These are phyloP conservation scores for Cryptocephalus moraei DNA, from an alignment of 2,888 invertebrate genomes.

Conservation along the genomic window DNA sequence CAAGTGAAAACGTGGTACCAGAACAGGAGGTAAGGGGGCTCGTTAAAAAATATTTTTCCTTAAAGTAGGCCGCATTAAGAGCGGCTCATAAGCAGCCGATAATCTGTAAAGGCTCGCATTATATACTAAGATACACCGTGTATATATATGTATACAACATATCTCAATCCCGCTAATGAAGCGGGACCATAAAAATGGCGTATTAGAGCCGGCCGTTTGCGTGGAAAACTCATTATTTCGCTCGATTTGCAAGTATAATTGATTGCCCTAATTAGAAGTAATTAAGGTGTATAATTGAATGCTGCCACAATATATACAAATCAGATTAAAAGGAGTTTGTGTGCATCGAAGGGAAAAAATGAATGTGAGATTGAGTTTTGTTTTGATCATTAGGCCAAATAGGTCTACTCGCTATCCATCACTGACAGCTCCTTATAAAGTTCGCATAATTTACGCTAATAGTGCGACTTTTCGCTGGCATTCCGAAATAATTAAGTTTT, in stretches of 20 bases:
- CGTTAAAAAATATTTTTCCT: not conserved
- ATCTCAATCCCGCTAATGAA: not conserved
- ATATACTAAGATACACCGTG: too few relatives aligned
- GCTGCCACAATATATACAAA: slow-evolving; percentile 3
- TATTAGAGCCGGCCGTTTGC: slow-evolving; percentile 2
- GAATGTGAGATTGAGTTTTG: too few relatives aligned
- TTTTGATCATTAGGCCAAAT: too few relatives aligned
- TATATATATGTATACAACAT: too few relatives aligned
- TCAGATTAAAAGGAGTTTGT: slow-evolving; percentile 1
- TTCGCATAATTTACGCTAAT: slow-evolving; percentile 12
- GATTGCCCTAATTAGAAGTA: slow-evolving; percentile 10
- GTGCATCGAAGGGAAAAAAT: too few relatives aligned
- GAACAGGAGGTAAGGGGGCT: slow-evolving; percentile 74
- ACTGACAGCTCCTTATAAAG: slow-evolving; percentile 11
- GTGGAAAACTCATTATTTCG: slow-evolving; percentile 4
- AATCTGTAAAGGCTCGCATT: too few relatives aligned
- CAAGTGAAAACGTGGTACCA: slow-evolving; percentile 99
- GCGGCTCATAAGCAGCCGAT: too few relatives aligned
- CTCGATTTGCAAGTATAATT: slow-evolving; percentile 12
- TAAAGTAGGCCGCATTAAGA: not conserved
- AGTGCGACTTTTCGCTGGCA: slow-evolving; percentile 5
- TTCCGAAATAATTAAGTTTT: too few relatives aligned
- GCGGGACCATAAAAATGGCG: slow-evolving; percentile 1
- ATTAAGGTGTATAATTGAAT: slow-evolving; percentile 7
- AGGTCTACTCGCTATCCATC: slow-evolving; percentile 9